Conservation (phyloP, 2,888 invertebrate genomes). For the Ptychoptera albimana region DNA sequence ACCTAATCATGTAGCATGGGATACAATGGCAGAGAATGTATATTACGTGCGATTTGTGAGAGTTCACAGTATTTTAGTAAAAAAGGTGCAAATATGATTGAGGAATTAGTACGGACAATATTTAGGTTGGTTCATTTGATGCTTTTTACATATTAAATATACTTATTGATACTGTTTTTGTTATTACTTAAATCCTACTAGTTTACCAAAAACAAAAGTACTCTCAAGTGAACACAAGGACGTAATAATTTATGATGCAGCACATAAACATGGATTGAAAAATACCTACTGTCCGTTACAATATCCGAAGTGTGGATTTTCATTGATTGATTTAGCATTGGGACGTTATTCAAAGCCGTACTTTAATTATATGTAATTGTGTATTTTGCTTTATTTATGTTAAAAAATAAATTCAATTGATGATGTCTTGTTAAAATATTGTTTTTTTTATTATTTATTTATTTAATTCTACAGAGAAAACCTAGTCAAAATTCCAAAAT, state of each 20-base stretch:
- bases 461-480: no score
- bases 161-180: no score
- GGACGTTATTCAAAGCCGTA: slow-evolving; percentile 30
- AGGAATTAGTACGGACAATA: slow-evolving; percentile 51
- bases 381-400: no score
- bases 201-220: slow-evolving; percentile 48
- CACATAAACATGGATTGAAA: slow-evolving; percentile 37
- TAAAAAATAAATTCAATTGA: no score
- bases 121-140: slow-evolving; percentile 40
- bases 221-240: slow-evolving; percentile 45
- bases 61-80: slow-evolving; percentile 45
- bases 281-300: slow-evolving; percentile 35
- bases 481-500: no score
- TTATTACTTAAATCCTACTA: no score
- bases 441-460: no score
- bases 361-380: slow-evolving; percentile 1
- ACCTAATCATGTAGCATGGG: slow-evolving; percentile 58
- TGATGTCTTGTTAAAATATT: no score
- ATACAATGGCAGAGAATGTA: slow-evolving; percentile 52
- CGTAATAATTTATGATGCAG: slow-evolving; percentile 47
- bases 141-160: no score
- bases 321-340: slow-evolving; percentile 52
- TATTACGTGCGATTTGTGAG: slow-evolving; percentile 57
- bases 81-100: slow-evolving; percentile 44
- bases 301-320: slow-evolving; percentile 48